A percentile compares a stretch with the other conserved stretches of the same genome.
phyloP scores from a whole-genome alignment of 2,113 vertebrate species.

The Sinocyclocheilus anophthalmus region DNA sequence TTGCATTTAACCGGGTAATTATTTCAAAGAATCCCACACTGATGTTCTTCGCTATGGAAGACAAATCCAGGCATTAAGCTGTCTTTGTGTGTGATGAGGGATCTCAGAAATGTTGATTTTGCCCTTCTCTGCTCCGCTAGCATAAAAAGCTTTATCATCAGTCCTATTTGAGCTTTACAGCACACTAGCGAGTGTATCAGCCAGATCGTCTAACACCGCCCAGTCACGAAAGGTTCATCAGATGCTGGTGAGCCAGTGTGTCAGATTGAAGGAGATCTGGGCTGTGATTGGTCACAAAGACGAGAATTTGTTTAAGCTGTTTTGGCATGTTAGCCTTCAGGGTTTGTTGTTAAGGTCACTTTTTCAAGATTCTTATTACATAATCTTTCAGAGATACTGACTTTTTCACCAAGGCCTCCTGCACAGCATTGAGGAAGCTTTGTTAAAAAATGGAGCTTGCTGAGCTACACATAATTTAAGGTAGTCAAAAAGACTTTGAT shows the following conservation, averaged over 20 bases:
- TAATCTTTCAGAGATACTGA: slow-evolving; percentile 31
- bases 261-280: slow-evolving; percentile 15
- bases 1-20: slow-evolving; percentile 48
- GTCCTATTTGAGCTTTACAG: neutral
- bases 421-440: neutral
- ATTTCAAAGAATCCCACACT: slow-evolving; percentile 40
- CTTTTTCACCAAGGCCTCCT: neutral
- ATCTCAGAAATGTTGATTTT: slow-evolving; percentile 31
- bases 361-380: slow-evolving; percentile 36
- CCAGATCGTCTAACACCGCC: neutral
- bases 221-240: neutral
- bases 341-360: slow-evolving; percentile 33
- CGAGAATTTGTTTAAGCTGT: neutral
- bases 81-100: neutral
- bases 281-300: slow-evolving; percentile 15
- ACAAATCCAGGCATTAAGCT: slow-evolving; percentile 2
- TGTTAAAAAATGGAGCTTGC: neutral
- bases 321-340: slow-evolving; percentile 40
- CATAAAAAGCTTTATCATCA: neutral
- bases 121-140: neutral
- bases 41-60: slow-evolving; percentile 31
- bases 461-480: neutral
- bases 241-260: slow-evolving; percentile 11
- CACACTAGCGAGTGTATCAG: neutral
- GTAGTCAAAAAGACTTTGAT: neutral